Evolutionary conservation across 2,888 invertebrate genomes (phyloP), one percentile per base, ranked within the genome.

Genomic region (Hirtodrosophila cameraria): DNA sequence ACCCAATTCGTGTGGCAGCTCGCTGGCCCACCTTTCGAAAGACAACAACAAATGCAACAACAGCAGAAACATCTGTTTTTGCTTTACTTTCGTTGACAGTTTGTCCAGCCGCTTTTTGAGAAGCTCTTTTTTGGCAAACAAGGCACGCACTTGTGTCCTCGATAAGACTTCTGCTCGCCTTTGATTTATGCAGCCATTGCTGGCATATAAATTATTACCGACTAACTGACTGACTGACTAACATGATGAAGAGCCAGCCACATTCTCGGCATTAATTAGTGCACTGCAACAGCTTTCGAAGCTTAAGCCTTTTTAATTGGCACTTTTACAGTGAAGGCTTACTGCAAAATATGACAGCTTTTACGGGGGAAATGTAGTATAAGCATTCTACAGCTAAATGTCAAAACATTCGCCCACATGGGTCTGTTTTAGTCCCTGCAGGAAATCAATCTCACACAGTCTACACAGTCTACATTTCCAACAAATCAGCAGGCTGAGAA

Each of bases 1-100:
- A 81, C 81, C 81, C 71, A 81, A 68, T 81, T 81, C 76, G 43
- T 5, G n/a, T n/a, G 20, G 25, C 16, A 16, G 12, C 36, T 55
- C 23, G 8, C 36, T 67, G 65, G 52, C 54, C 74, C 59, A 64
- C 73, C 83, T 75, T 80, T 80, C 70, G 31, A 54, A 42, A 38
- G 39, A 53, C n/a, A n/a, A 50, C 55, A 18, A 35, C 27, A 43
- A 54, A 39, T 28, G 46, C 28, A 49, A 38, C n/a, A 23, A 38
- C 49, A 49, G 38, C 25, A 25, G 27, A 42, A 58, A 71, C 75
- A 82, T 74, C 67, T 84, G 78, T 75, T 69, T 54, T 60, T 67
- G 70, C 68, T 77, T 82, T 82, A 80, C 82, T 82, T 82, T 85
- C 85, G 80, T 82, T 82, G 82, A 82, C 82, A 85, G 82, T 75